Evolutionary conservation across 2,113 vertebrate species (phyloP).

Genomic region (Melanostigma gelatinosum): DNA sequence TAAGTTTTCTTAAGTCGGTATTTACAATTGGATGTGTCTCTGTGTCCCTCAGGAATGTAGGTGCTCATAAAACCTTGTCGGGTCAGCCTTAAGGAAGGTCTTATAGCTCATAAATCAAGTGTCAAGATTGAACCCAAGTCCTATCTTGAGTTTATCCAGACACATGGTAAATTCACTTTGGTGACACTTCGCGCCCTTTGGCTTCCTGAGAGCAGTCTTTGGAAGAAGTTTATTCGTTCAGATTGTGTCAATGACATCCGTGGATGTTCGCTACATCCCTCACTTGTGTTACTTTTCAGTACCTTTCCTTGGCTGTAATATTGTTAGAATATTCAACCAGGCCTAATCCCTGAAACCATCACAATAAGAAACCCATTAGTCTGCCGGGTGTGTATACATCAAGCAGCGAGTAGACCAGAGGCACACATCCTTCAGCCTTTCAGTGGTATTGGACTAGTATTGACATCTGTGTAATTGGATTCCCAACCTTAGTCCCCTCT

Average conservation of each 20-base stretch:
- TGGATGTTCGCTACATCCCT: background rate
- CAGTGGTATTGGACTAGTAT: constrained; percentile 69
- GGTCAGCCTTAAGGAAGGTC: background rate
- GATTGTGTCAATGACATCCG: background rate
- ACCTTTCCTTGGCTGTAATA: constrained; percentile 15
- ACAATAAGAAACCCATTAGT: constrained; percentile 28
- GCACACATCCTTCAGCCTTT: constrained; percentile 56
- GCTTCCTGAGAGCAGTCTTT: background rate
- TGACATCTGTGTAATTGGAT: constrained; percentile 79
- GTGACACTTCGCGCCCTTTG: background rate
- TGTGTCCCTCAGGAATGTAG: background rate
- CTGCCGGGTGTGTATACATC: constrained; percentile 44
- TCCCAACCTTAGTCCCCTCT: constrained; percentile 71
- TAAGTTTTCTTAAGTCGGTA: no score
- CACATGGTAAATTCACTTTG: background rate
- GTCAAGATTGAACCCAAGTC: background rate
- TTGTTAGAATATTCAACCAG: constrained; percentile 7
- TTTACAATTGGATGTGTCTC: background rate
- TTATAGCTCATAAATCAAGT: background rate
- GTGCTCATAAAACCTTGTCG: background rate
- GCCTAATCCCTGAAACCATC: background rate
- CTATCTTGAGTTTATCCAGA: background rate
- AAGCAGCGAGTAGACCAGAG: constrained; percentile 47
- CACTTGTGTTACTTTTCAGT: constrained; percentile 9
- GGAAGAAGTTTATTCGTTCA: background rate